Evolutionary conservation across 2,113 vertebrate genomes (phyloP).

Genomic region (Burhinus bistriatus): DNA sequence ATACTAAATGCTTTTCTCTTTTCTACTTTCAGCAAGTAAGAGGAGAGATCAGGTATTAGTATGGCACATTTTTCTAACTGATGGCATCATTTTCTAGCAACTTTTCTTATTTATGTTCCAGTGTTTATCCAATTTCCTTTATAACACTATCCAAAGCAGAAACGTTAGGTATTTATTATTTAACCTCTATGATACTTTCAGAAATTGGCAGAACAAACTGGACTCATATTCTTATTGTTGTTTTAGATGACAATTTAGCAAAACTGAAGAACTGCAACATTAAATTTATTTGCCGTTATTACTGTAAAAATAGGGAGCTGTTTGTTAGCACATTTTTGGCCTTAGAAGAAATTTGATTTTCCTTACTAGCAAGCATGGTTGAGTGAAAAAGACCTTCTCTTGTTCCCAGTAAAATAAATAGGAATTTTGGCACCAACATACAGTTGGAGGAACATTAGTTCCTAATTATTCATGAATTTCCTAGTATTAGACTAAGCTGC

Average conservation of each 20-base stretch:
- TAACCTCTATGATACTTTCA: conserved; percentile 46
- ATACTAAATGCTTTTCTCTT: conserved; percentile 34
- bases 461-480: not conserved
- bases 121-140: conserved; percentile 57
- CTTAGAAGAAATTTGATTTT: not conserved
- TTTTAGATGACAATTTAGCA: conserved; percentile 11
- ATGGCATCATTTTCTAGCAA: conserved; percentile 35
- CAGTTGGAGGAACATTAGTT: not conserved
- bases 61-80: conserved; percentile 42
- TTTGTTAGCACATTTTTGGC: not conserved
- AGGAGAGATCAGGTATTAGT: not conserved
- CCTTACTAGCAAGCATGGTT: not conserved
- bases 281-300: not conserved
- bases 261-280: not conserved
- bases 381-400: not conserved
- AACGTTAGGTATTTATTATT: conserved; percentile 39
- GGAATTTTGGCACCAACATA: not conserved
- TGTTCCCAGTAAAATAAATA: not conserved
- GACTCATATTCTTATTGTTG: not conserved
- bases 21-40: not conserved
- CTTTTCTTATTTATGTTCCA: conserved; percentile 39
- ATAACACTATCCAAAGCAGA: conserved; percentile 10
- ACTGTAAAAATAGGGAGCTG: not conserved
- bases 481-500: not conserved
- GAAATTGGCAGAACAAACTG: conserved; percentile 52